Conservation (phyloP, 2,113 vertebrate species). For the Noctilio leporinus region DNA sequence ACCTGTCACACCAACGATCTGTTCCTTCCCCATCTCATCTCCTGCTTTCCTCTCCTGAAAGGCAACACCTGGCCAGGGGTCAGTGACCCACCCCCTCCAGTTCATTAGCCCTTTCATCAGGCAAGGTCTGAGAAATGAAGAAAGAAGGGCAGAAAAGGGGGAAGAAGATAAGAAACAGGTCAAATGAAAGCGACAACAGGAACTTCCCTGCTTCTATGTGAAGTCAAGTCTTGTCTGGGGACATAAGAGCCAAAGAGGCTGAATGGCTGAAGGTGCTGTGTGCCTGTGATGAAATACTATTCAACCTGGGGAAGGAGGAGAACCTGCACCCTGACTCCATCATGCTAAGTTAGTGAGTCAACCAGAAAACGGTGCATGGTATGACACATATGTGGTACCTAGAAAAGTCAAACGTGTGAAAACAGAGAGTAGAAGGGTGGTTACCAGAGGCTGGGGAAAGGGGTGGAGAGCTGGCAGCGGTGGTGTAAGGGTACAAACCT, state of each 20-base stretch:
- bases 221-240: neutral
- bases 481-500: neutral
- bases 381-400: neutral
- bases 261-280: neutral
- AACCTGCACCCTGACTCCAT: neutral
- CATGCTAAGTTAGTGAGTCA: neutral
- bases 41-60: no score
- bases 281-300: neutral
- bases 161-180: neutral
- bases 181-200: rapidly evolving
- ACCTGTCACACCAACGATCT: neutral
- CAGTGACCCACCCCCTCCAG: no score
- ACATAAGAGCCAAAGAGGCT: neutral
- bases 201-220: neutral
- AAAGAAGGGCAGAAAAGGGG: no score
- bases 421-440: neutral
- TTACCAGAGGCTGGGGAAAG: neutral
- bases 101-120: neutral
- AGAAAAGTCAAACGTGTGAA: neutral
- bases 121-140: neutral
- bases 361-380: neutral
- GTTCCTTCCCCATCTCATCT: neutral
- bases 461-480: neutral
- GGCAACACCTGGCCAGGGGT: neutral
- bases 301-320: neutral